Base-by-base conservation (phyloP, 1,140 invertebrate species). In the Drosophila teissieri region DNA sequence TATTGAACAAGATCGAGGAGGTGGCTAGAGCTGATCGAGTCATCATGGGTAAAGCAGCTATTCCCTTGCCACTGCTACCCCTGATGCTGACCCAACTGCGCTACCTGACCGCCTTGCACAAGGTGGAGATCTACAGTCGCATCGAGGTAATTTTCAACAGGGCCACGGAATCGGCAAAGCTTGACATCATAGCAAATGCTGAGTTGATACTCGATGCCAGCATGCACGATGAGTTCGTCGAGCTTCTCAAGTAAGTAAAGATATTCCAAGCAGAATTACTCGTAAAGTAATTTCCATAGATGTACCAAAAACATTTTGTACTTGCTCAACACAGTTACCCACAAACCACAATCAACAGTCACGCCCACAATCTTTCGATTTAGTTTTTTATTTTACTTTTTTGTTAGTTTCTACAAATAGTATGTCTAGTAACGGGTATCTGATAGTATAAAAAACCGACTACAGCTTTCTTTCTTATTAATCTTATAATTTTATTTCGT, bases 1-100 rank as follows among this genome's bases (percentile, higher is more conserved):
- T 93, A 10, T 65, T 93, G 4, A 85, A 92, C 19, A 89, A 89
- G 78, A 83, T 93, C 51, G 92, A 91, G 14, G 76, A 84, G 61
- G 62, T 83, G 61, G 70, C 88, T 19, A 64, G 42, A 4, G 22
- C 51, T n/a, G 74, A 79, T 3, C 57, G 48, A 0, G 57, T 70
- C 1, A 22, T 64, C 10, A 65, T 49, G 0, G 49, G 17, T 8
- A 64, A n/a, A 49, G 70, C 40, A 53, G 62, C 49, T 12, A 76
- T 67, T 1, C 12, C 73, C 0, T 15, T 90, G 22, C 86, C 86
- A 0, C 17, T 91, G 6, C 39, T 92, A 1, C 86, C 84, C 0
- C 46, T 92, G 2, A 81, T 92, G 70, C 39, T 92, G 11, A 69
- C 84, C 0, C 91, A 92, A 52, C 31, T 92, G 55, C 88, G 90